Percentiles rank a stretch among this genome's conserved stretches.
Evolutionary conservation across 2,888 invertebrate genomes (phyloP).

Genomic region (Hyposoter didymator): DNA sequence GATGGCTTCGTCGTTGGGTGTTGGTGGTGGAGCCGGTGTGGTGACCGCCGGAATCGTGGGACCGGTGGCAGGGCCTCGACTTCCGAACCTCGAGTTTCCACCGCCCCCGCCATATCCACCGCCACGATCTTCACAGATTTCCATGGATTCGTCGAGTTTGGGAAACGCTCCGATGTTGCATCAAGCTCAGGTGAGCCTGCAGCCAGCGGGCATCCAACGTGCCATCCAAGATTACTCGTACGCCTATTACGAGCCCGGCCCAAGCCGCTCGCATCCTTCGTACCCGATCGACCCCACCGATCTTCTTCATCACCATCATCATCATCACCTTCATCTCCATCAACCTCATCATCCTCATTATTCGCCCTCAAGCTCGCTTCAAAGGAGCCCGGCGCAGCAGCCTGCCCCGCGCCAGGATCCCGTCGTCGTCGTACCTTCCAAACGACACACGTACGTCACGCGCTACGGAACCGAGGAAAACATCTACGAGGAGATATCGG

Average conservation of each 20-base stretch:
- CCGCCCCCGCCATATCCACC: constrained; percentile 91
- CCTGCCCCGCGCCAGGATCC: constrained; percentile 32
- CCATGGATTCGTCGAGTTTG: constrained; percentile 65
- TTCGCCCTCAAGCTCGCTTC: constrained; percentile 80
- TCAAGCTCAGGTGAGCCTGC: constrained; percentile 79
- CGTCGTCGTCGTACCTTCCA: constrained; percentile 70
- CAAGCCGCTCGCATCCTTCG: constrained; percentile 87
- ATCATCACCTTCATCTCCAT: constrained; percentile 80
- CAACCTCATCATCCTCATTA: constrained; percentile 78
- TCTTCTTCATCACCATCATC: constrained; percentile 77
- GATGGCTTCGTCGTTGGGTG: constrained; percentile 78
- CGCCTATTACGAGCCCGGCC: constrained; percentile 92
- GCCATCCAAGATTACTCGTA: constrained; percentile 89
- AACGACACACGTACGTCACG: constrained; percentile 90
- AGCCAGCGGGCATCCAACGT: constrained; percentile 50
- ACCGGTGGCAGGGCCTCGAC: constrained; percentile 73
- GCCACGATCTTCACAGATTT: constrained; percentile 77
- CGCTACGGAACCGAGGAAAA: constrained; percentile 94
- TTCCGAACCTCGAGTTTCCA: constrained; percentile 88
- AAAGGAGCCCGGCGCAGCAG: constrained; percentile 82
- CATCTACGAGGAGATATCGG: constrained; percentile 92
- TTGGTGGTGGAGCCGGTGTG: constrained; percentile 78
- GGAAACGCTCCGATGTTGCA: constrained; percentile 74
- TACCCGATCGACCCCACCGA: constrained; percentile 86
- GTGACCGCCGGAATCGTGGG: constrained; percentile 76